Base-by-base conservation (phyloP, 2,888 invertebrate species). In the Charanyca ferruginea region DNA sequence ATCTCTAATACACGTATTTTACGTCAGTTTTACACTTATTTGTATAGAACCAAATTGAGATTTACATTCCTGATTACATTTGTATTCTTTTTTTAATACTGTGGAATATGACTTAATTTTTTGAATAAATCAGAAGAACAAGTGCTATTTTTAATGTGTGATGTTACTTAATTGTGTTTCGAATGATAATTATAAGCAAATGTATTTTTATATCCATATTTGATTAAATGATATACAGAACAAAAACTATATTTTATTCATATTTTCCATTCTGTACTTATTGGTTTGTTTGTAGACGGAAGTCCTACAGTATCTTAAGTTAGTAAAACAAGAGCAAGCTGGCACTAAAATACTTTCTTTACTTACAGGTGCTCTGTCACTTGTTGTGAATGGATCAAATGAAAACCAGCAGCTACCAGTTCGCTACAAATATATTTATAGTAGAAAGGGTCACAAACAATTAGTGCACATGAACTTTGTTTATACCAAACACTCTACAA, bases 391-490 rank as follows among this genome's bases (percentile, higher is more conserved):
- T 71, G 94, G 92, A 76, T 84, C 91, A 9, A 90, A 88, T 70
- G 94, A 94, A 66, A 91, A 84, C 71, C 90, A 90, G 42, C 87
- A 90, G 61, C 83, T 95, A 52, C 95, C 96, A 13, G 89, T 87
- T 23, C 90, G 94, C 44, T 96, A 95, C 85, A 95, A 93, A 77
- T 96, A 96, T 80, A 96, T 96, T 82, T 96, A 94, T 85, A 96
- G 96, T 84, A 92, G 96, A 65, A 96, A 96, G 81, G 96, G 96
- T 5, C 96, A 96, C 84, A 96, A 95, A 87, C 96, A 96, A 77
- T 87, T 96, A 78, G 95, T 96, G 51, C 94, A 95, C 86, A 93
- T 93, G 92, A 95, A 95, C 84, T 96, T 95, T 86, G 95, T 96
- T 38, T 96, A 95, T 79, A 96, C 96, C 8, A 96, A 96, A 86